A percentile compares a stretch with the other conserved stretches of the same genome.
Evolutionary conservation across 2,113 vertebrate species (phyloP).

Genomic region (Pterocles orientalis): DNA sequence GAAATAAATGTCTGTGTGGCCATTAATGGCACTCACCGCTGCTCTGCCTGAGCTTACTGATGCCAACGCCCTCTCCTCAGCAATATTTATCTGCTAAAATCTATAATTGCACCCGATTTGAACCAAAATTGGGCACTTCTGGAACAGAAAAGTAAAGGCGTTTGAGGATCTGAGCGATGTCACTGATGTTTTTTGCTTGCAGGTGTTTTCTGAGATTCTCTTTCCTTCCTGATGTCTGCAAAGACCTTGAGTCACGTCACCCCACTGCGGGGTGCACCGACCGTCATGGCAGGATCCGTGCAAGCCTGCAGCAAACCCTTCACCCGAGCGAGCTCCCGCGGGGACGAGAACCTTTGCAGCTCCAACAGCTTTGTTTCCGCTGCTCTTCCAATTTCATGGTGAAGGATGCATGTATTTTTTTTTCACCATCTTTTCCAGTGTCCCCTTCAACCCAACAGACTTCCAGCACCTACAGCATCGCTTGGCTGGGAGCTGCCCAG

Average conservation of each 20-base stretch:
- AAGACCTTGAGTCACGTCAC: neutral
- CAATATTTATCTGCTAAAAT: neutral
- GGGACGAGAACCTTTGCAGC: neutral
- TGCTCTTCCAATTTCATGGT: neutral
- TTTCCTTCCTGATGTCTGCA: neutral
- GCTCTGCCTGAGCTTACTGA: neutral
- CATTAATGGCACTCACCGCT: neutral
- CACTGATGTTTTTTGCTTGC: neutral
- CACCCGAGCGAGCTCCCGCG: neutral
- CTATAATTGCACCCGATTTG: neutral
- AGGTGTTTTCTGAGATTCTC: neutral
- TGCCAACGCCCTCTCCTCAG: neutral
- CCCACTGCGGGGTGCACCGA: accelerated
- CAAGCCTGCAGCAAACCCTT: neutral
- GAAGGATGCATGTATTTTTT: neutral
- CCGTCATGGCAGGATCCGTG: neutral
- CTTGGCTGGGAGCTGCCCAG: neutral
- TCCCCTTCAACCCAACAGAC: neutral
- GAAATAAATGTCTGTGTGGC: too few species aligned
- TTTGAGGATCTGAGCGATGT: neutral
- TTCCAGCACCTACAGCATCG: neutral
- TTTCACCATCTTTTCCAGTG: neutral
- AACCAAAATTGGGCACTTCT: neutral
- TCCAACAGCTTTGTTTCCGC: neutral
- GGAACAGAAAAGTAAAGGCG: neutral